Evolutionary conservation across 2,113 vertebrate genomes (phyloP).

Genomic region (Electrona antarctica): DNA sequence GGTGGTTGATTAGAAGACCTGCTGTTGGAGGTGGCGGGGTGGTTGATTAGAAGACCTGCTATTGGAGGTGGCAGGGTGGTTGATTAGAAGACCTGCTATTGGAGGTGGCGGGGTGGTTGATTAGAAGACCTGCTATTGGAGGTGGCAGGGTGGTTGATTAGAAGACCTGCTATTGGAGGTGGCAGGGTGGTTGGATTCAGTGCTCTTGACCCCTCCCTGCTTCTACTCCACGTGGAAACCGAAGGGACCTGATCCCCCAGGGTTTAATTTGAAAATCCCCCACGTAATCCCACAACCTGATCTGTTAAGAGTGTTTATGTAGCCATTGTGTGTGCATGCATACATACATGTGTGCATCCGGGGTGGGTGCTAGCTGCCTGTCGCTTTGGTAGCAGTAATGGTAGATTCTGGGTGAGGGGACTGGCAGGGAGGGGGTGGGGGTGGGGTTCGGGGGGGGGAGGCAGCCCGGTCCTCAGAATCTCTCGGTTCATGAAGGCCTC

Average conservation of each 20-base stretch:
- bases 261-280: slow-evolving; percentile 71
- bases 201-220: not conserved
- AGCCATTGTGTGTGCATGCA: not conserved
- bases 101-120: too few relatives aligned
- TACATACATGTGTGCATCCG: too few relatives aligned
- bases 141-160: slow-evolving; percentile 1
- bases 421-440: not conserved
- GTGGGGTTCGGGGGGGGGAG: too few relatives aligned
- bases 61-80: too few relatives aligned
- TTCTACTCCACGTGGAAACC: slow-evolving; percentile 38
- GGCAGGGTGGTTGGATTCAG: not conserved
- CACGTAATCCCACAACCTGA: slow-evolving; percentile 67
- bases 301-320: slow-evolving; percentile 23
- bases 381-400: not conserved
- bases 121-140: slow-evolving; percentile 1
- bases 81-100: too few relatives aligned
- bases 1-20: too few relatives aligned
- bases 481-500: slow-evolving; percentile 55
- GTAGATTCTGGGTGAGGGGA: slow-evolving; percentile 28
- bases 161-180: slow-evolving; percentile 1
- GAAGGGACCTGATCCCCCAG: slow-evolving; percentile 59
- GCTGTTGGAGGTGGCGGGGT: too few relatives aligned
- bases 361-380: not conserved
- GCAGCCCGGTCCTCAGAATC: not conserved
- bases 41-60: too few relatives aligned